phyloP scores from a whole-genome alignment of 92 coral and sea anemone genomes.

The Heliopora coerulea region DNA sequence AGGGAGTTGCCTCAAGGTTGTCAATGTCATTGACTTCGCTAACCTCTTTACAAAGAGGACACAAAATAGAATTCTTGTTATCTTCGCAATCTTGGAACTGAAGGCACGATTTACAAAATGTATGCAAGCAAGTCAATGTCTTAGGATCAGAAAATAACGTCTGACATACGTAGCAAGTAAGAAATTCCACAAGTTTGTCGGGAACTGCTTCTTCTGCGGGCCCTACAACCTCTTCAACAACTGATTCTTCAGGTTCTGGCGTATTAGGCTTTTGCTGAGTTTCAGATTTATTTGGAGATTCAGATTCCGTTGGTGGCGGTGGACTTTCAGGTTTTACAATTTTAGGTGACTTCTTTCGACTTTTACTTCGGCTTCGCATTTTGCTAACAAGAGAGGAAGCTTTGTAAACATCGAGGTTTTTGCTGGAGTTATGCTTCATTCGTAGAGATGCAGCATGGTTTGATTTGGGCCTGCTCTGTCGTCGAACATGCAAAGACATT shows the following conservation, averaged over 20 bases:
- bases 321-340: constrained; percentile 38
- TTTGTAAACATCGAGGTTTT: constrained; percentile 29
- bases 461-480: constrained; percentile 10
- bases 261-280: constrained; percentile 65
- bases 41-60: constrained; percentile 21
- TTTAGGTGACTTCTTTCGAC: constrained; percentile 7
- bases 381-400: constrained; percentile 65
- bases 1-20: constrained; percentile 18
- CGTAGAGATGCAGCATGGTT: constrained; percentile 23
- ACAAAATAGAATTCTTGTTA: not conserved
- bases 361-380: constrained; percentile 57
- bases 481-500: not conserved
- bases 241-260: constrained; percentile 42
- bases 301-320: constrained; percentile 18
- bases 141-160: constrained; percentile 18
- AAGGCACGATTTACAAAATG: constrained; percentile 26
- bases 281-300: not conserved
- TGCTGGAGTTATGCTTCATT: constrained; percentile 3
- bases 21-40: not conserved
- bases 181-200: constrained; percentile 18
- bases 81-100: not conserved
- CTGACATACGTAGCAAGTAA: constrained; percentile 17
- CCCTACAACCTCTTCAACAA: not conserved
- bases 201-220: constrained; percentile 44
- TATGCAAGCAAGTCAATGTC: constrained; percentile 23